phyloP scores from a whole-genome alignment of 2,888 invertebrate species.

The Caenorhabditis sp. region DNA sequence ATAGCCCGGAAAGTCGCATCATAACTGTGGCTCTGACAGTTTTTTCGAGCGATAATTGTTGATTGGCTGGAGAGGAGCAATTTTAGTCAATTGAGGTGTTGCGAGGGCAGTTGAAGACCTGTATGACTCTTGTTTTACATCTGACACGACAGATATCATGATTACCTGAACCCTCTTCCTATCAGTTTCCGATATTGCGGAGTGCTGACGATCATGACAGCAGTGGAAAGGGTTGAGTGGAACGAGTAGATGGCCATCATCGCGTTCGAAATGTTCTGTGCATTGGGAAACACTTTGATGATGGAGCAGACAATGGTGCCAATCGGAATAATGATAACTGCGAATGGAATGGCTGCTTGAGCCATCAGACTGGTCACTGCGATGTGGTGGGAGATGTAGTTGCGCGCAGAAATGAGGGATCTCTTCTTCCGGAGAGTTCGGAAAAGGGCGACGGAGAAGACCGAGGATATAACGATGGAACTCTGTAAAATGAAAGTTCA shows the following conservation, averaged over 20 bases:
- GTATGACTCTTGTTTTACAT: not conserved
- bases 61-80: not conserved
- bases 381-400: conserved; percentile 26
- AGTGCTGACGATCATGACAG: conserved; percentile 44
- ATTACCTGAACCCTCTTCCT: conserved; percentile 18
- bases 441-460: conserved; percentile 29
- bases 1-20: not conserved
- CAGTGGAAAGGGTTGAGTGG: conserved; percentile 41
- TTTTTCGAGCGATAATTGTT: conserved; percentile 24
- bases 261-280: conserved; percentile 36
- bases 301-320: conserved; percentile 30
- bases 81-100: conserved; percentile 30
- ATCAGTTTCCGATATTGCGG: conserved; percentile 43
- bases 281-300: conserved; percentile 16
- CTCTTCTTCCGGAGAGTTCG: conserved; percentile 25
- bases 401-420: conserved; percentile 10
- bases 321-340: conserved; percentile 33
- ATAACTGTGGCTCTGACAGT: conserved; percentile 6
- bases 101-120: not conserved
- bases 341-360: conserved; percentile 31
- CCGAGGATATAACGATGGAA: conserved; percentile 32
- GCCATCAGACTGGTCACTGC: conserved; percentile 53
- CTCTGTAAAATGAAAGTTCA: conserved; percentile 16
- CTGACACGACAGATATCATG: not conserved
- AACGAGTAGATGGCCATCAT: conserved; percentile 41